Base-by-base conservation (phyloP, 2,797 vertebrate genomes). In the Melanogrammus aeglefinus region DNA sequence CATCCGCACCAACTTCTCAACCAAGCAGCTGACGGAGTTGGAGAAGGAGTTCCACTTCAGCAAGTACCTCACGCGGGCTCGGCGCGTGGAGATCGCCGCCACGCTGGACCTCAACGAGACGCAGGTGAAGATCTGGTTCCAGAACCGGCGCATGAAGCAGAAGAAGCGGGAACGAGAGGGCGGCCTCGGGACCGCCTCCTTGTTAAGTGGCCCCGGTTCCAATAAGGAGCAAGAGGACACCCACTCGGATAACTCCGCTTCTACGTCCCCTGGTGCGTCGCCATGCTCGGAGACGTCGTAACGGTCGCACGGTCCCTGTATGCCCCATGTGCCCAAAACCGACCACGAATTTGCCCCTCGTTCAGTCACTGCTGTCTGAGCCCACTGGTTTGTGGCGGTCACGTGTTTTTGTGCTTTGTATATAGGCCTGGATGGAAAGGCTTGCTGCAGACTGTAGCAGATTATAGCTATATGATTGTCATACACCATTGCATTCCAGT, bases 1-100 rank as follows among this genome's bases (percentile, higher is more conserved):
- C 86, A 95, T 97, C 84, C 96, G 98, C 77, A 99, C 98, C 57
- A 99, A 98, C 92, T 99, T 99, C 94, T 97, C 94, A 85, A 99
- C 98, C 63, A 93, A 96, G 84, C 98, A 99, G 92, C 94, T 99
- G 81, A 99, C 97, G 0, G 97, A 99, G 91, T 95, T 99, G 87
- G 97, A 99, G 91, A 99, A 98, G 87, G 97, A 99, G 79, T 99
- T 99, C 81, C 97, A 99, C 89, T 99, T 98, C 90, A 99, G 96
- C 91, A 99, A 98, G 88, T 99, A 99, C 89, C 93, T 99, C 86
- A 99, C 97, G 75, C 91, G 98, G 7, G 98, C 97, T 0, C 91
- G 98, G 36, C 86, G 98, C 24, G 97, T 99, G 87, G 98, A 99
- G 91, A 97, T 99, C 76, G 97, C 98, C 0, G 97, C 97, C 78